Conservation (phyloP, 2,113 vertebrate genomes). For the Myocastor coypus region DNA sequence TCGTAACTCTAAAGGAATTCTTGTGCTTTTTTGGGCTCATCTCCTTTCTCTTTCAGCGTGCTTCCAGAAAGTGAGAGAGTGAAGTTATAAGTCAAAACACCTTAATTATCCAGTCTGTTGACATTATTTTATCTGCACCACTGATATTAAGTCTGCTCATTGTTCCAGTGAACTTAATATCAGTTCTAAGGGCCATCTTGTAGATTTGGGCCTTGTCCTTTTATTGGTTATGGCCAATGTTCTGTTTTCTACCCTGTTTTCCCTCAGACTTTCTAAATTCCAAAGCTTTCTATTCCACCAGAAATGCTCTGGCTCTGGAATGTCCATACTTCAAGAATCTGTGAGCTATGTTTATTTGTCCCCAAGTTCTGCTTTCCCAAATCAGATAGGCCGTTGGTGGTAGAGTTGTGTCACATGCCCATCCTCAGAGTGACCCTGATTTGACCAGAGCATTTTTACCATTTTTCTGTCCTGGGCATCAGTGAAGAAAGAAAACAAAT, state of each 20-base stretch:
- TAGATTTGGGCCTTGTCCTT: background rate
- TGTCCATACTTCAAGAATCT: constrained; percentile 6
- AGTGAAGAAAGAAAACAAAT: constrained; percentile 26
- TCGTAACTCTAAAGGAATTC: constrained; percentile 65
- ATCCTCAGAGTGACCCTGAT: background rate
- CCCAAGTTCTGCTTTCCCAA: background rate
- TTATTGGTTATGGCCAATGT: background rate
- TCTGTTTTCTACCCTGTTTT: background rate
- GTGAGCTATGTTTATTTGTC: background rate
- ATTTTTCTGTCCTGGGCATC: constrained; percentile 10
- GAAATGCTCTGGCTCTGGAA: constrained; percentile 45
- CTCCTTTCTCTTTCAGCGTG: constrained; percentile 57
- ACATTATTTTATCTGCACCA: constrained; percentile 69
- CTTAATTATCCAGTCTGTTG: constrained; percentile 77
- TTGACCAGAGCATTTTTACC: constrained; percentile 4
- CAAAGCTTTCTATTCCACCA: background rate
- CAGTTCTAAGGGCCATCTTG: constrained; percentile 7
- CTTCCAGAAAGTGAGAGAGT: constrained; percentile 66
- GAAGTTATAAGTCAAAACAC: constrained; percentile 62
- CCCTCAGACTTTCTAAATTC: constrained; percentile 46
- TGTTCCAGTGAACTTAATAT: constrained; percentile 57
- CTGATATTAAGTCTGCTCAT: constrained; percentile 55
- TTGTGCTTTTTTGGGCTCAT: constrained; percentile 58
- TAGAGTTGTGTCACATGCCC: background rate
- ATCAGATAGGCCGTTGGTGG: background rate